phyloP scores from a whole-genome alignment of 2,888 invertebrate genomes.

The Agrochola lota region DNA sequence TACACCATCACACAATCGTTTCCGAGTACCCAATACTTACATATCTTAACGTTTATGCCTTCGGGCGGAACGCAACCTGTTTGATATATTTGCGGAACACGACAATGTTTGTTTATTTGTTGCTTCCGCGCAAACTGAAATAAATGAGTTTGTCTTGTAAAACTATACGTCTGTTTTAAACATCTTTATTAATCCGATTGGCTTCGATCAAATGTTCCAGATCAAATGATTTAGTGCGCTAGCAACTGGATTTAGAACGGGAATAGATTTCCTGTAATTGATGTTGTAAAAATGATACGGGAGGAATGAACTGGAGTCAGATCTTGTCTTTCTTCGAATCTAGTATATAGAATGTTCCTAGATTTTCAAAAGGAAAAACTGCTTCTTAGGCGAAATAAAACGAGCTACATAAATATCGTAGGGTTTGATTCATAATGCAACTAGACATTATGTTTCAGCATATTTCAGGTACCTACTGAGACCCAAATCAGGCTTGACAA shows the following conservation, averaged over 20 bases:
- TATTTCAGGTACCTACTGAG: not conserved
- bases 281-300: slow-evolving; percentile 26
- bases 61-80: slow-evolving; percentile 49
- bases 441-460: not conserved
- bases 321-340: slow-evolving; percentile 15
- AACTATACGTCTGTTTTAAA: slow-evolving; percentile 48
- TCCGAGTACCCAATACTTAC: slow-evolving; percentile 34
- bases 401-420: not conserved
- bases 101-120: slow-evolving; percentile 72
- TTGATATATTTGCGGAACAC: slow-evolving; percentile 72
- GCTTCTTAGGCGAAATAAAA: not conserved
- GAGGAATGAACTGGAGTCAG: slow-evolving; percentile 21
- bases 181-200: slow-evolving; percentile 40
- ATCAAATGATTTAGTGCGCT: slow-evolving; percentile 34
- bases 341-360: not conserved
- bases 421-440: not conserved
- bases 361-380: not conserved
- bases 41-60: slow-evolving; percentile 44
- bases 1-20: slow-evolving; percentile 16
- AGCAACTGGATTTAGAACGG: slow-evolving; percentile 34
- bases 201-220: slow-evolving; percentile 47
- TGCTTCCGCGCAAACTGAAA: slow-evolving; percentile 69
- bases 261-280: slow-evolving; percentile 40
- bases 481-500: not conserved
- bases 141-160: slow-evolving; percentile 74